Evolutionary conservation across 35 echinoderm and acorn worm genomes (phyloP).

Genomic region (Stichopus chloronotus): DNA sequence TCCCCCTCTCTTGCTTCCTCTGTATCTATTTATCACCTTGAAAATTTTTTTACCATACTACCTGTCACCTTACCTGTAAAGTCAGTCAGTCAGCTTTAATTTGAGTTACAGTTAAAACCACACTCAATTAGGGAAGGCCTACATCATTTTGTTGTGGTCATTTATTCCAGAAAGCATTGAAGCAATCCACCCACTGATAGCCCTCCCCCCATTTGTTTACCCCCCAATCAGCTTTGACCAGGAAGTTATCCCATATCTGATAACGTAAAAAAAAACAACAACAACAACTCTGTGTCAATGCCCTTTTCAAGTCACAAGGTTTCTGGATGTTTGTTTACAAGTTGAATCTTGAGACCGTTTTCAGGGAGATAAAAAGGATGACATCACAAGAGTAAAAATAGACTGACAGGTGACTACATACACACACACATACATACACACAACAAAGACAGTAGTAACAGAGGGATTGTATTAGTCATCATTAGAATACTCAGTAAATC

Average conservation of each 20-base stretch:
- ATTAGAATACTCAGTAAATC: too few species aligned
- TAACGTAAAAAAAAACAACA: not conserved
- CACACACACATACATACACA: too few species aligned
- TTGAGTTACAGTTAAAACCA: not conserved
- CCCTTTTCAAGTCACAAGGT: not conserved
- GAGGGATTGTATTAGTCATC: too few species aligned
- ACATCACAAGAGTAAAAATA: too few species aligned
- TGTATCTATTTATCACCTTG: not conserved
- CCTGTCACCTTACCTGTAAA: not conserved
- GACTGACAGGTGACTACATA: too few species aligned
- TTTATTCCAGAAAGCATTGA: not conserved
- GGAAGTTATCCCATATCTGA: not conserved
- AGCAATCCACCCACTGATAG: not conserved
- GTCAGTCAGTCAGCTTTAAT: not conserved
- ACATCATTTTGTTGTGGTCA: slow-evolving; percentile 10
- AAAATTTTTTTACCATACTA: not conserved
- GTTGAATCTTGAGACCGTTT: too few species aligned
- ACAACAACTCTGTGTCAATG: not conserved
- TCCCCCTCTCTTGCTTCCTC: not conserved
- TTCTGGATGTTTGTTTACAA: too few species aligned
- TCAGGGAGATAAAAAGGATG: too few species aligned
- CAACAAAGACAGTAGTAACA: too few species aligned
- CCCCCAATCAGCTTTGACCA: not conserved
- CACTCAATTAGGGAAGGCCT: not conserved
- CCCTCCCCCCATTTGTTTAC: not conserved